Percentiles rank a stretch among this genome's conserved stretches.
Conservation (phyloP, 2,888 invertebrate genomes). For the Tipula lateralis region DNA sequence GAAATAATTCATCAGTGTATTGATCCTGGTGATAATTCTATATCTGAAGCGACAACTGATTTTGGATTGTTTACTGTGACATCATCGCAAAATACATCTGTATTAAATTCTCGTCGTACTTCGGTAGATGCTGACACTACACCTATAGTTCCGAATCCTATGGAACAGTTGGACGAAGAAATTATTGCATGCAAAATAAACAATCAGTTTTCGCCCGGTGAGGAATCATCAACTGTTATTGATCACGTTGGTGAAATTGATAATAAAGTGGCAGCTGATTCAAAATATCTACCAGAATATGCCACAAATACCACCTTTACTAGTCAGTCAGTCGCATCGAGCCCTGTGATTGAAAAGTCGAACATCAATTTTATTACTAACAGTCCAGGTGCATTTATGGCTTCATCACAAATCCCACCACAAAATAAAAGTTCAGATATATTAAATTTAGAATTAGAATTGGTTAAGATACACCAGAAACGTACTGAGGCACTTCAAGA, state of each 20-base stretch:
- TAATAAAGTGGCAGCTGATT: constrained; percentile 32
- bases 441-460: constrained; percentile 57
- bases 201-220: neutral
- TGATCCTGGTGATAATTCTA: neutral
- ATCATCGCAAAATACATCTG: constrained; percentile 42
- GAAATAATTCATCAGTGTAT: neutral
- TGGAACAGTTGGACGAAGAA: neutral
- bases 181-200: neutral
- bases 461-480: constrained; percentile 48
- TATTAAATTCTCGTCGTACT: constrained; percentile 46
- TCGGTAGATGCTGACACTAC: constrained; percentile 40
- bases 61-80: neutral
- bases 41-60: neutral
- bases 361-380: neutral
- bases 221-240: neutral
- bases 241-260: neutral
- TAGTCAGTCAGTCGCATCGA: constrained; percentile 31
- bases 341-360: neutral
- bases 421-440: constrained; percentile 44
- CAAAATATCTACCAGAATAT: neutral
- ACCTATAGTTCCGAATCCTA: neutral
- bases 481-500: constrained; percentile 25
- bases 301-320: neutral
- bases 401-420: constrained; percentile 33
- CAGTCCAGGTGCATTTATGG: neutral